Evolutionary conservation across 2,797 vertebrate species (phyloP).

Genomic region (Loriculus beryllinus): DNA sequence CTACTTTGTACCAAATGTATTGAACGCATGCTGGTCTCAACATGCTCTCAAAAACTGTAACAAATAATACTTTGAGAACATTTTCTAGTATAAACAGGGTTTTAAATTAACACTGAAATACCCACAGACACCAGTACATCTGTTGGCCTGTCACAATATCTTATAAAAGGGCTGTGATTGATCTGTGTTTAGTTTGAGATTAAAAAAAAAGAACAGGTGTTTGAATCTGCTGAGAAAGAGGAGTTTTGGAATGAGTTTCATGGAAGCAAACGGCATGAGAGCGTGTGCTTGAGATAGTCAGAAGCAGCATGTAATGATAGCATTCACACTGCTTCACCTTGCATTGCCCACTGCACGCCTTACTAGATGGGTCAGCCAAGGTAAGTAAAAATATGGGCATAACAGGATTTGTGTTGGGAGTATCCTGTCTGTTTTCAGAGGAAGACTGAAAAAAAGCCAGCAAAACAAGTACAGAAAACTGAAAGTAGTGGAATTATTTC

Average conservation of each 20-base stretch:
- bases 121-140: neutral
- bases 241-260: neutral
- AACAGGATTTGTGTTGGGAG: neutral
- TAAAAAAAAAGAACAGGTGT: neutral
- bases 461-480: neutral
- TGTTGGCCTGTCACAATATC: neutral
- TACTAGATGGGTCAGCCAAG: fast-evolving
- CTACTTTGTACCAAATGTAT: neutral
- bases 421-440: neutral
- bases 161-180: fast-evolving
- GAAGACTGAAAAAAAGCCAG: neutral
- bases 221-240: neutral
- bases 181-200: neutral
- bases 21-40: neutral
- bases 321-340: neutral
- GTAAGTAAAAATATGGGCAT: neutral
- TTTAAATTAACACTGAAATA: neutral
- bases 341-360: fast-evolving
- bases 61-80: neutral
- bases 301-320: neutral
- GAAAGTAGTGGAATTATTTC: neutral
- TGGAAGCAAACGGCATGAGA: fast-evolving
- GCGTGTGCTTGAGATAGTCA: neutral
- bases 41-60: neutral
- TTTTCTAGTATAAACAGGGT: neutral